Evolutionary conservation across 2,113 vertebrate species (phyloP), one percentile per base, ranked within the genome.

Genomic region (Sinocyclocheilus rhinocerous): DNA sequence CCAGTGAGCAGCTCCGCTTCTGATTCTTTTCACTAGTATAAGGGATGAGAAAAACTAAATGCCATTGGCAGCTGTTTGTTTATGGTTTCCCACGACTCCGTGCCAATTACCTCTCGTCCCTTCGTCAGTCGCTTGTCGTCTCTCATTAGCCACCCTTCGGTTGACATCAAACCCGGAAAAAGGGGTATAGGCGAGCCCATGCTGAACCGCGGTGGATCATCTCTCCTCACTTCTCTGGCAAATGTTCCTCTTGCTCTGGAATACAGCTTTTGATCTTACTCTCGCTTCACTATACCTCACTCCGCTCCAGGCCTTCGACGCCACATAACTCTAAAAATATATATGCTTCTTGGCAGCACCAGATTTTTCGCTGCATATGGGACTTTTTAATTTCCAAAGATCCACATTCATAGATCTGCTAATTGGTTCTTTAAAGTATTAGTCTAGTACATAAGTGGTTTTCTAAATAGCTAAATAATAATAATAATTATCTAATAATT

Each of bases 31-130:
- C 92, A 93, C 88, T 88, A 93, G 89, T 92, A 36, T 70, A 83
- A 83, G 87, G 89, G 89, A 88, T 90, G 91, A 81, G 90, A 91
- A 92, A 87, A 92, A 91, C 91, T 89, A 93, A 92, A 92, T 92
- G 91, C 92, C 93, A 91, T 92, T 92, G 93, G 93, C 93, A 94
- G 94, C 94, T 95, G 94, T 95, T 95, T 95, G 94, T 95, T 95
- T 95, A 95, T 91, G 92, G 91, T 93, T 95, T 95, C 94, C 94
- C 95, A 95, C 94, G 93, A 95, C 93, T 94, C 91, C 78, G 86
- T 93, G 93, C 93, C 95, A 95, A 94, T 94, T 94, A 93, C 88
- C 90, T 91, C 81, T 92, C 91, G 92, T 93, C 92, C 91, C 89
- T 92, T 92, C 88, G 89, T 94, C 93, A 92, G 92, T 92, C 92